These are phyloP conservation scores for Blastomussa wellsi DNA, from an alignment of 92 coral and sea anemone species.

Conservation along the genomic window DNA sequence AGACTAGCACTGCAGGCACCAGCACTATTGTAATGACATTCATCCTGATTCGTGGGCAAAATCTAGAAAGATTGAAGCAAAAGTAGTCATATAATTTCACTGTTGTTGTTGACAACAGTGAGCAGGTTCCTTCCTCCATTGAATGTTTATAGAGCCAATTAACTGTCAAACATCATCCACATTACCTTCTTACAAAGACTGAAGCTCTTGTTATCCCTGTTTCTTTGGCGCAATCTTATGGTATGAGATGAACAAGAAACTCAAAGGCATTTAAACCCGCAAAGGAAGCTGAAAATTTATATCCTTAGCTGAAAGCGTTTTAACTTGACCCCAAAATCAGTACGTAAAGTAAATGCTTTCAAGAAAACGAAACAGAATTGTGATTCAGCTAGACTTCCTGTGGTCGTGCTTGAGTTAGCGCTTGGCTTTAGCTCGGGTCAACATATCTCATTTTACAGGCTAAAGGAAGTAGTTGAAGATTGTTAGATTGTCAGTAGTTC, in stretches of 20 bases:
- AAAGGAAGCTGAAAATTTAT: not conserved
- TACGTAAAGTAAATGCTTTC: not conserved
- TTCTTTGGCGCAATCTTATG: not conserved
- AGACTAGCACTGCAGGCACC: not conserved
- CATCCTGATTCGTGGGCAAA: not conserved
- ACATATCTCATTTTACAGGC: not conserved
- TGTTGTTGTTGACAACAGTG: not conserved
- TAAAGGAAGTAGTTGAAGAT: not conserved
- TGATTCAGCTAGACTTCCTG: constrained; percentile 5
- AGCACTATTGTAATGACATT: not conserved
- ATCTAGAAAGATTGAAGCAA: not conserved
- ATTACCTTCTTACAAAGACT: not conserved
- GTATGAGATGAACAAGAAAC: not conserved
- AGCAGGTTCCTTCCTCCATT: not conserved
- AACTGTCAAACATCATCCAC: not conserved
- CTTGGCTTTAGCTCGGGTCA: not conserved
- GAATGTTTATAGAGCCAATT: not conserved
- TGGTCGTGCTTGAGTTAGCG: not conserved
- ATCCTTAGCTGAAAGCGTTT: not conserved
- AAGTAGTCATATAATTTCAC: not conserved
- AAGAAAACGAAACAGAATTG: not conserved
- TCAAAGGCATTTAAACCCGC: not conserved
- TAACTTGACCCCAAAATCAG: not conserved
- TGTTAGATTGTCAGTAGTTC: no score
- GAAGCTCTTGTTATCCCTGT: not conserved